Conservation (phyloP, 1,140 invertebrate species). For the Aphelenchoides fujianensis region DNA sequence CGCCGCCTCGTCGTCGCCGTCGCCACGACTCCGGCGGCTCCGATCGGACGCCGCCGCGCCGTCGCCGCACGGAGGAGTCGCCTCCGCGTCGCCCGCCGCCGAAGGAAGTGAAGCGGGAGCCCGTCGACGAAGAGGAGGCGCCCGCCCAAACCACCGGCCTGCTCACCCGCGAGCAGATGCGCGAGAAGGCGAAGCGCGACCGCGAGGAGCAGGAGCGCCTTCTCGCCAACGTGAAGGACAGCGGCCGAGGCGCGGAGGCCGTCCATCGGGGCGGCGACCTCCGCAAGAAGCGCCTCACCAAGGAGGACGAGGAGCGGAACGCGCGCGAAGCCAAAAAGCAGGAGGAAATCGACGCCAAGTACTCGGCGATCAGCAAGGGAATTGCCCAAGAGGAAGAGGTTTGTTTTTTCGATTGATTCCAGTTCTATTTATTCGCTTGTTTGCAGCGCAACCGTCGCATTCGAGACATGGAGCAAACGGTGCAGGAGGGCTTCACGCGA, state of each 20-base stretch:
- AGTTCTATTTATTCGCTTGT: not conserved
- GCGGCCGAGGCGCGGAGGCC: not conserved
- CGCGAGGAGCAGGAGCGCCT: too few species aligned
- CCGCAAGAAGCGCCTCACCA: constrained; percentile 18
- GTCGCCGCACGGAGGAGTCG: too few species aligned
- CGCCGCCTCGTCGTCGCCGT: too few species aligned
- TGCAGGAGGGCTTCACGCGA: constrained; percentile 50
- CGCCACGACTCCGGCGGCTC: too few species aligned
- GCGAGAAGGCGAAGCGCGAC: too few species aligned
- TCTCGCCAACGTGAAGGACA: too few species aligned
- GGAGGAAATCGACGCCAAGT: constrained; percentile 47
- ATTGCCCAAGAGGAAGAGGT: constrained; percentile 44
- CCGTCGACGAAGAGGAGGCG: too few species aligned
- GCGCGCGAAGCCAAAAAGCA: constrained; percentile 47
- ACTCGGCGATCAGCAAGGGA: constrained; percentile 39
- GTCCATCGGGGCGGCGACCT: constrained; percentile 22
- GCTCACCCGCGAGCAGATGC: too few species aligned
- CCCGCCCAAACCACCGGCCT: too few species aligned
- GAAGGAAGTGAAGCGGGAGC: too few species aligned
- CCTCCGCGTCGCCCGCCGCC: too few species aligned
- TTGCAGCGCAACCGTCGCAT: constrained; percentile 49
- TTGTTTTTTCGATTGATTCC: constrained; percentile 21
- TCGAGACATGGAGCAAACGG: constrained; percentile 50
- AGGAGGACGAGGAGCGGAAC: constrained; percentile 40
- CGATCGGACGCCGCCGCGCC: too few species aligned